Evolutionary conservation across 2,113 vertebrate species (phyloP).

Genomic region (Lamprotornis superbus): DNA sequence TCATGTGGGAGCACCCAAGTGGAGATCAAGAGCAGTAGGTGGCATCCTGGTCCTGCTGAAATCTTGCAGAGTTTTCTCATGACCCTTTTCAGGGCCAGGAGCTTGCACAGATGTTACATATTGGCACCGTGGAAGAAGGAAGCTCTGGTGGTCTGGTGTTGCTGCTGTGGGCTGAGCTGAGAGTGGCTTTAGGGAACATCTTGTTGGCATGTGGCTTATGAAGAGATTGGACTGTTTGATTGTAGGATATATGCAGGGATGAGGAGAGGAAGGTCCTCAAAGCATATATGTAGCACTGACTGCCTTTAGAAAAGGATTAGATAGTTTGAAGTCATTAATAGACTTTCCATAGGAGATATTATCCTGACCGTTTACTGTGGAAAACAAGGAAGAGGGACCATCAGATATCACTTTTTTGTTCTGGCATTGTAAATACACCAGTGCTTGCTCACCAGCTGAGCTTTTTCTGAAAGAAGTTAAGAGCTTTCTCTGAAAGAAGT

Average conservation of each 20-base stretch:
- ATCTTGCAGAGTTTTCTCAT: not conserved
- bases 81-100: not conserved
- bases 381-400: not conserved
- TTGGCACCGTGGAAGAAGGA: rapidly evolving
- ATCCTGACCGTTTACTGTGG: not conserved
- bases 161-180: not conserved
- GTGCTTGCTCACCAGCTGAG: not conserved
- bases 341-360: not conserved
- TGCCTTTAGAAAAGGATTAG: not conserved
- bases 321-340: not conserved
- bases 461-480: not conserved
- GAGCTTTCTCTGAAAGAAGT: not conserved
- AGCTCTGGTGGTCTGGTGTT: not conserved
- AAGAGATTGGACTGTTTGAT: not conserved
- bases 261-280: not conserved
- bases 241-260: not conserved
- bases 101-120: rapidly evolving
- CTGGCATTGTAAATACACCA: not conserved
- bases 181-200: not conserved
- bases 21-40: not conserved
- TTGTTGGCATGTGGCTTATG: rapidly evolving
- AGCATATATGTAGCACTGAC: not conserved
- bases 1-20: not conserved
- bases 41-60: slow-evolving; percentile 27
- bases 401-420: not conserved